These are phyloP conservation scores for Phrynosoma platyrhinos DNA, from an alignment of 2,113 vertebrate genomes.

Conservation along the genomic window DNA sequence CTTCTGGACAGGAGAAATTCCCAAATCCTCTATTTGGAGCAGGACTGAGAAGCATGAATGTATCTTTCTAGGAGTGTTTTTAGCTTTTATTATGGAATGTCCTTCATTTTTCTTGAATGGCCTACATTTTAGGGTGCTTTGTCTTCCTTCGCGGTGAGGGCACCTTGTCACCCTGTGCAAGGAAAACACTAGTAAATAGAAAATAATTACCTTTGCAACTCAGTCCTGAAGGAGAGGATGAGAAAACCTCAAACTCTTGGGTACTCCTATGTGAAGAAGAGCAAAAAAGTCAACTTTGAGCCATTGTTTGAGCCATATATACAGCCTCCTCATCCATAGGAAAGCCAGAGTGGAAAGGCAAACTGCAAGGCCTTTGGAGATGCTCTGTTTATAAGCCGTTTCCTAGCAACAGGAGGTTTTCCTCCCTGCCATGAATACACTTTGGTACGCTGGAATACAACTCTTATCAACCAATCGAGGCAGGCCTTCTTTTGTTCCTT, in stretches of 20 bases:
- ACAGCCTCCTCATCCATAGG: not conserved
- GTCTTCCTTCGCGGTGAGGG: too few relatives aligned
- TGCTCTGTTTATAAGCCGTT: not conserved
- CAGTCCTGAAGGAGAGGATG: not conserved
- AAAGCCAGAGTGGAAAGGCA: not conserved
- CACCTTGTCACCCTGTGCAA: not conserved
- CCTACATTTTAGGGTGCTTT: too few relatives aligned
- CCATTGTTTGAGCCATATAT: not conserved
- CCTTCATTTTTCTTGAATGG: too few relatives aligned
- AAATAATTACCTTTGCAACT: not conserved
- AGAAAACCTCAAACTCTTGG: not conserved
- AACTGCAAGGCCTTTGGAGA: not conserved
- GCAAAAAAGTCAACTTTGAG: not conserved
- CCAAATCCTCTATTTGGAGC: too few relatives aligned
- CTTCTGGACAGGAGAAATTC: too few relatives aligned
- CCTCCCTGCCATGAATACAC: not conserved
- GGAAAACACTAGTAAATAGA: not conserved
- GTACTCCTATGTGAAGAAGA: not conserved
- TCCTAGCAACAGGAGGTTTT: conserved; percentile 29
- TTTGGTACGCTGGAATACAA: not conserved
- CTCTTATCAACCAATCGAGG: conserved; percentile 12
- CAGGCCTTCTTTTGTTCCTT: not conserved
- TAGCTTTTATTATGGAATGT: too few relatives aligned
- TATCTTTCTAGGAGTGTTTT: too few relatives aligned
- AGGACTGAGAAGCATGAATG: too few relatives aligned